phyloP scores from a whole-genome alignment of 2,113 vertebrate genomes.

The Oncorhynchus kisutch region DNA sequence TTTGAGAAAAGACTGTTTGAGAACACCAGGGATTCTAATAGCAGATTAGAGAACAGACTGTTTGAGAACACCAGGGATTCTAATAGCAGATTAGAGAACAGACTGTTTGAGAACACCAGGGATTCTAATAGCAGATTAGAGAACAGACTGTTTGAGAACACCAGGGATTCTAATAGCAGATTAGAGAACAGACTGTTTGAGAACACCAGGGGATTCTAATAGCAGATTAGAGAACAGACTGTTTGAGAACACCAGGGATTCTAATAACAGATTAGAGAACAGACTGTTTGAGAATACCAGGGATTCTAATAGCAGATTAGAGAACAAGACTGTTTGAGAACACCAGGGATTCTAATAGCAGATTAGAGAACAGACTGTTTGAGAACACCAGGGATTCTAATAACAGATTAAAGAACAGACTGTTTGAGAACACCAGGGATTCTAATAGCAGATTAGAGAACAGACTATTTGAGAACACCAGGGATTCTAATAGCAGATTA shows the following conservation, averaged over 20 bases:
- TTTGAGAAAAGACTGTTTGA: too few relatives aligned
- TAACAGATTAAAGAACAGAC: neutral
- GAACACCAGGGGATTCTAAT: neutral
- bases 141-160: too few relatives aligned
- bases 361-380: too few relatives aligned
- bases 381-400: too few relatives aligned
- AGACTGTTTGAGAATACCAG: too few relatives aligned
- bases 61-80: too few relatives aligned
- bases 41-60: neutral
- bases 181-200: too few relatives aligned
- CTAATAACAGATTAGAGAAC: neutral
- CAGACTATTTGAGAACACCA: too few relatives aligned
- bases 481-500: neutral
- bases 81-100: neutral
- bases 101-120: too few relatives aligned
- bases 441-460: neutral
- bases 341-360: neutral
- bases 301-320: neutral
- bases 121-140: neutral
- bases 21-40: neutral
- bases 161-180: neutral
- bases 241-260: too few relatives aligned
- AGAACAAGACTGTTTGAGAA: too few relatives aligned
- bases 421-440: too few relatives aligned
- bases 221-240: neutral